A percentile compares a stretch with the other conserved stretches of the same genome.
Evolutionary conservation across 1,140 invertebrate genomes (phyloP).

Genomic region (Euura lappo): DNA sequence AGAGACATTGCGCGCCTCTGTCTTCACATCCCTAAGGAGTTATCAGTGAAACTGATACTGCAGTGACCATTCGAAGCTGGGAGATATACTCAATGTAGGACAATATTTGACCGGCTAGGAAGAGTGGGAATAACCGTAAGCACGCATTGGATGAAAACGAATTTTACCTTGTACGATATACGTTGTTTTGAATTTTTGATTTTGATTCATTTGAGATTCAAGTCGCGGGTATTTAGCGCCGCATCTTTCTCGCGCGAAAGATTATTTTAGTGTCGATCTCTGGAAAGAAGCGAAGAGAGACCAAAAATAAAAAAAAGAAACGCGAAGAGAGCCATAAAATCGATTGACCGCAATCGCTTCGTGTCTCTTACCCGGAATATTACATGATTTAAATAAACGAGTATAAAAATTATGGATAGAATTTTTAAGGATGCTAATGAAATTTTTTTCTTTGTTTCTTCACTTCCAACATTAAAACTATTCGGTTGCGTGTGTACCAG

Average conservation of each 20-base stretch:
- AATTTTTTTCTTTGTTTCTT: too few relatives aligned
- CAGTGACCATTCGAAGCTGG: too few relatives aligned
- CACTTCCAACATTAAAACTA: too few relatives aligned
- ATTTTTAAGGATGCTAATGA: too few relatives aligned
- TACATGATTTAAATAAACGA: too few relatives aligned
- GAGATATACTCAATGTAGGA: not conserved
- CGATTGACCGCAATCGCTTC: not conserved
- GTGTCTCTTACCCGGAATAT: too few relatives aligned
- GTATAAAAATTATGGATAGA: too few relatives aligned
- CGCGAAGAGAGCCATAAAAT: not conserved
- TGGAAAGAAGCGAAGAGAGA: not conserved
- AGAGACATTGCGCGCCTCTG: too few relatives aligned
- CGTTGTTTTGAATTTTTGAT: too few relatives aligned
- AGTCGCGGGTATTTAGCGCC: not conserved
- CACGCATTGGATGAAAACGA: not conserved
- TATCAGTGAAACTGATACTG: too few relatives aligned
- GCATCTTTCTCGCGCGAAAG: not conserved
- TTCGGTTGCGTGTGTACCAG: too few relatives aligned
- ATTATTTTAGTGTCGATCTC: not conserved
- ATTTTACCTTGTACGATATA: not conserved
- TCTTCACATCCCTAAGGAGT: too few relatives aligned
- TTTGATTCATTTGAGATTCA: not conserved
- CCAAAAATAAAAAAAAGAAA: constrained; percentile 1
- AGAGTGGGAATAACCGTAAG: not conserved
- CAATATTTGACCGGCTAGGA: not conserved